These are phyloP conservation scores for Callyntrura sp. DNA, from an alignment of 2,888 invertebrate genomes.

Conservation along the genomic window DNA sequence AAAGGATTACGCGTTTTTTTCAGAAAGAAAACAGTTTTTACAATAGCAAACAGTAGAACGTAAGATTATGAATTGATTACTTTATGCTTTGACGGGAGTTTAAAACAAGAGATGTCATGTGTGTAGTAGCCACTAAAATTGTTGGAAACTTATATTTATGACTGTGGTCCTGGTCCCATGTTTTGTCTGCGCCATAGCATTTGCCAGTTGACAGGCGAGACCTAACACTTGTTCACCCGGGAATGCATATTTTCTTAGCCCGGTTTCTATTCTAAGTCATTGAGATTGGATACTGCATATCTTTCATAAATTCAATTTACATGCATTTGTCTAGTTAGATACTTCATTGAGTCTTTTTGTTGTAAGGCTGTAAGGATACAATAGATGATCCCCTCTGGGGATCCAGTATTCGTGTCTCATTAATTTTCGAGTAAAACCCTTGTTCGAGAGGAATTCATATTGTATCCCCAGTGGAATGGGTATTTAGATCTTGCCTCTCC, in stretches of 20 bases:
- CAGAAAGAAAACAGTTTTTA: constrained; percentile 31
- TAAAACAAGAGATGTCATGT: background rate
- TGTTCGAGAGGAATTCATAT: background rate
- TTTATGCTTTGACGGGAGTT: background rate
- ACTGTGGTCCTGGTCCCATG: background rate
- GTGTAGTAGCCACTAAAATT: background rate
- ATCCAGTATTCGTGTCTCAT: too few species aligned
- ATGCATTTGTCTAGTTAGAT: too few species aligned
- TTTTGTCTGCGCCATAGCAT: background rate
- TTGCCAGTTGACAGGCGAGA: too few species aligned
- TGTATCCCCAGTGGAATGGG: background rate
- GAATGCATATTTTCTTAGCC: too few species aligned
- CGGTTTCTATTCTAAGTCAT: too few species aligned
- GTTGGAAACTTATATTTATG: background rate
- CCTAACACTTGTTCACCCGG: too few species aligned
- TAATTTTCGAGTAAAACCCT: background rate
- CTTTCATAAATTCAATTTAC: too few species aligned
- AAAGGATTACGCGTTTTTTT: background rate
- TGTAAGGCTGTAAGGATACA: too few species aligned
- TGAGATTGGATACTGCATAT: too few species aligned
- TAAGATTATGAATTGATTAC: background rate
- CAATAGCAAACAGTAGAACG: background rate
- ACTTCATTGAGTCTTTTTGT: too few species aligned
- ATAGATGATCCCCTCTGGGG: too few species aligned
- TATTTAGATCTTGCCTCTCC: too few species aligned